phyloP scores from a whole-genome alignment of 2,888 invertebrate species.

The Polyommatus iphigenia region DNA sequence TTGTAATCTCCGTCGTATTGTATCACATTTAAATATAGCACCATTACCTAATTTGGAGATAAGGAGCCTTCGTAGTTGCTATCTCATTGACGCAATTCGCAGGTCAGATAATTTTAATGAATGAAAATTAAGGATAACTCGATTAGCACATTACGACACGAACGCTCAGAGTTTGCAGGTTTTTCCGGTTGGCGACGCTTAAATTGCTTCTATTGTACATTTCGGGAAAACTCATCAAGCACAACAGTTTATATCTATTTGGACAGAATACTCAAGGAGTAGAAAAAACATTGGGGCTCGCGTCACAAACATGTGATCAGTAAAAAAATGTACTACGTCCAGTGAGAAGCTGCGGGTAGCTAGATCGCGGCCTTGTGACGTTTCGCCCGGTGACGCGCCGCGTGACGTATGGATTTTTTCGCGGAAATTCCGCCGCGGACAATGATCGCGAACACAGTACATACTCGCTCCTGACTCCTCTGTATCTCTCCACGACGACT shows the following conservation, averaged over 20 bases:
- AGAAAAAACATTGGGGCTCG: slow-evolving; percentile 14
- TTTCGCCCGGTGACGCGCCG: slow-evolving; percentile 53
- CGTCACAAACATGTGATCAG: slow-evolving; percentile 35
- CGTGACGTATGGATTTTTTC: slow-evolving; percentile 73
- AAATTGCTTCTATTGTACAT: neutral
- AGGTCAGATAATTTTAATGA: slow-evolving; percentile 37
- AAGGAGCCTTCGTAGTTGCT: neutral
- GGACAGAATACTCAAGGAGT: neutral
- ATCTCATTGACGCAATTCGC: slow-evolving; percentile 33
- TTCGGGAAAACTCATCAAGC: neutral
- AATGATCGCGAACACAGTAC: slow-evolving; percentile 52
- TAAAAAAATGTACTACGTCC: slow-evolving; percentile 44
- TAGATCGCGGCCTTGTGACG: slow-evolving; percentile 67
- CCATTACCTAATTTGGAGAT: slow-evolving; percentile 1
- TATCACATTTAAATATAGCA: slow-evolving; percentile 22
- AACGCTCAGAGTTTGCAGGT: neutral
- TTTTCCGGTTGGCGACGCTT: neutral
- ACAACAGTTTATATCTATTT: neutral
- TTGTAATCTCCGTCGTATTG: neutral
- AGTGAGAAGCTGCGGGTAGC: slow-evolving; percentile 38
- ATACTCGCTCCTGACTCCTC: neutral
- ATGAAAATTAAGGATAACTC: slow-evolving; percentile 37
- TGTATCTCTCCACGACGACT: neutral
- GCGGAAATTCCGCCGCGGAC: slow-evolving; percentile 73
- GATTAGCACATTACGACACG: slow-evolving; percentile 31